These are phyloP conservation scores for Plecotus auritus DNA, from an alignment of 2,113 vertebrate genomes.

Conservation along the genomic window DNA sequence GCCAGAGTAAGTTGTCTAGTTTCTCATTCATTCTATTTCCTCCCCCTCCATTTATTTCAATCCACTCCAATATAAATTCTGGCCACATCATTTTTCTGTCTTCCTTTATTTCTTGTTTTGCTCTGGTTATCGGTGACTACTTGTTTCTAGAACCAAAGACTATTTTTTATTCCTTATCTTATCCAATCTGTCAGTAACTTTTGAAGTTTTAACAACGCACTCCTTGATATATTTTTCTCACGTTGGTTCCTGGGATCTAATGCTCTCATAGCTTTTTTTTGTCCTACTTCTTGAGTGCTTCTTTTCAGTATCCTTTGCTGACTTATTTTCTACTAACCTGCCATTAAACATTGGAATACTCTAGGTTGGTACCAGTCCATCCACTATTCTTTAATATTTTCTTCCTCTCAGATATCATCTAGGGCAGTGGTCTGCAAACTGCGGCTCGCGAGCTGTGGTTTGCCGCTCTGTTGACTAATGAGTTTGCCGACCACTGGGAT, in stretches of 20 bases:
- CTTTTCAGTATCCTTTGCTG: not conserved
- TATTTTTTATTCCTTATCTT: conserved; percentile 23
- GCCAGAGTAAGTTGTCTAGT: not conserved
- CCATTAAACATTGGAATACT: not conserved
- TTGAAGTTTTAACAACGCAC: not conserved
- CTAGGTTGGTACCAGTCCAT: not conserved
- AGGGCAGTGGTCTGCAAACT: no score
- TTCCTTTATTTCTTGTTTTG: not conserved
- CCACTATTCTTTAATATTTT: not conserved
- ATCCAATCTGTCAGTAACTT: conserved; percentile 1
- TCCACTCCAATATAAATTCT: not conserved
- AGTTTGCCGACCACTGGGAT: no score
- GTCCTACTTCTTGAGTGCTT: not conserved
- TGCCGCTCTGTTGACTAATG: no score
- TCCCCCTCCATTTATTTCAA: not conserved
- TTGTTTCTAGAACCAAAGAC: not conserved
- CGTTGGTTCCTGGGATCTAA: not conserved
- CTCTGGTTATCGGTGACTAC: not conserved
- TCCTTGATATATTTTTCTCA: not conserved
- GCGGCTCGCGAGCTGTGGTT: no score
- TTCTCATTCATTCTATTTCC: not conserved
- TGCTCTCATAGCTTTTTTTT: not conserved
- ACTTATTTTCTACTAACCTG: not conserved
- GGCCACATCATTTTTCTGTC: not conserved
- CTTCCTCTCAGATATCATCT: not conserved